Conservation (phyloP, 2,797 vertebrate species). For the Setipinna tenuifilis region DNA sequence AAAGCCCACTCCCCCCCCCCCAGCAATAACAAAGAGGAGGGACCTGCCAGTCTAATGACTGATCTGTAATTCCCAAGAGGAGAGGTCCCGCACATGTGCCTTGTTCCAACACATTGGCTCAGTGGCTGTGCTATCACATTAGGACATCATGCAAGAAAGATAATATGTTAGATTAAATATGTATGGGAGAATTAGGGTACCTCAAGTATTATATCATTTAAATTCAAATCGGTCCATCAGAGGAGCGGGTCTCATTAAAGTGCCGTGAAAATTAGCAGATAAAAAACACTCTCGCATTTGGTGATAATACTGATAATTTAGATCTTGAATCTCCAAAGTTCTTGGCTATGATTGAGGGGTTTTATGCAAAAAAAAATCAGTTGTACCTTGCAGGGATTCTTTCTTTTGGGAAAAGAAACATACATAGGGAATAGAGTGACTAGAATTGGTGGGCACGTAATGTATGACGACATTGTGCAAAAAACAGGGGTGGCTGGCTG, state of each 20-base stretch:
- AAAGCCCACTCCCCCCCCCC: background rate
- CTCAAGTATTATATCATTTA: constrained; percentile 83
- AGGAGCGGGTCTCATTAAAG: constrained; percentile 75
- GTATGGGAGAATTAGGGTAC: constrained; percentile 80
- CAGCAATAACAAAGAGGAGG: constrained; percentile 13
- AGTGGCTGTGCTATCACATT: constrained; percentile 67
- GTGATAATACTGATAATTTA: constrained; percentile 72
- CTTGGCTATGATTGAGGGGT: constrained; percentile 51
- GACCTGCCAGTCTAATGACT: constrained; percentile 18
- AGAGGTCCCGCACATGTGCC: constrained; percentile 31
- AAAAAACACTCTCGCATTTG: constrained; percentile 74
- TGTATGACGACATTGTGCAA: constrained; percentile 35
- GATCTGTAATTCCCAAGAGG: constrained; percentile 17
- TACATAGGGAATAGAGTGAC: background rate
- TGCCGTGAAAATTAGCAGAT: constrained; percentile 77
- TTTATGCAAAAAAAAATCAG: constrained; percentile 56
- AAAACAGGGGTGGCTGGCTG: constrained; percentile 37
- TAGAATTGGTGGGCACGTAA: constrained; percentile 7
- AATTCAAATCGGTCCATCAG: constrained; percentile 81
- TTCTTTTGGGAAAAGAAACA: background rate
- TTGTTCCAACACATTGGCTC: constrained; percentile 56
- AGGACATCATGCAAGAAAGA: constrained; percentile 71
- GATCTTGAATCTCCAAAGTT: constrained; percentile 50
- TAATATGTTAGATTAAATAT: constrained; percentile 85
- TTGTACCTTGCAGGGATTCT: constrained; percentile 62